Base-by-base conservation (phyloP, 2,888 invertebrate species). In the Drosophila trichaetosa region DNA sequence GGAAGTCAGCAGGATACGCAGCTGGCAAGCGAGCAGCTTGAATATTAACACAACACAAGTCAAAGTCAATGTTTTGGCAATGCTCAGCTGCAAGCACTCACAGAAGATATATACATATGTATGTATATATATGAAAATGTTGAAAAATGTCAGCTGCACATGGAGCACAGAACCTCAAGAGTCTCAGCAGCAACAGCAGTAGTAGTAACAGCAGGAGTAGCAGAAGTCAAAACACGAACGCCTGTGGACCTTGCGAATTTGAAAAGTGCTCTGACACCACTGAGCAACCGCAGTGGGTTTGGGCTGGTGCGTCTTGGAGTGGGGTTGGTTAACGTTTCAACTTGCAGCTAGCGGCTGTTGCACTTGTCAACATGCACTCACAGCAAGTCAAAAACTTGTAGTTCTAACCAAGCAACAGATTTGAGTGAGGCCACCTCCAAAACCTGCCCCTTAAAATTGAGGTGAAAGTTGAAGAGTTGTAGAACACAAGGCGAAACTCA, bases 61-160 rank as follows among this genome's bases (percentile, higher is more conserved):
- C 77, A 83, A 80, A 83, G 83, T 82, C 82, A 85, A 82, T 85
- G 82, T 82, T 85, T 76, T 79, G 82, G 70, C 67, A 63, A 69
- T 46, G 59, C 51, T 76, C 49, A 54, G 64, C 58, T 61, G 69
- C 57, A 72, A 48, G 48, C 34, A 56, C 40, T 40, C 38, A 21
- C 34, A 40, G 36, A 11, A 38, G 33, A 10, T 27, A 40, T 31
- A 21, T 21, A 46, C 7, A 1, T 21, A 42, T 13, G 6, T 21
- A 40, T 42, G 7, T 7, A 24, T 31, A 4, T 53, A 42, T 42
- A 40, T 36, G 46, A 40, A 58, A 52, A 48, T 56, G 48, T 60
- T 65, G 74, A 79, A 80, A 81, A 86, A 77, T 80, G 83, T 82
- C 78, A 79, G 78, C 76, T 76, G 75, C 87, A 83, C 61, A 76